Base-by-base conservation (phyloP, 2,888 invertebrate genomes). In the Aethes cnicana region DNA sequence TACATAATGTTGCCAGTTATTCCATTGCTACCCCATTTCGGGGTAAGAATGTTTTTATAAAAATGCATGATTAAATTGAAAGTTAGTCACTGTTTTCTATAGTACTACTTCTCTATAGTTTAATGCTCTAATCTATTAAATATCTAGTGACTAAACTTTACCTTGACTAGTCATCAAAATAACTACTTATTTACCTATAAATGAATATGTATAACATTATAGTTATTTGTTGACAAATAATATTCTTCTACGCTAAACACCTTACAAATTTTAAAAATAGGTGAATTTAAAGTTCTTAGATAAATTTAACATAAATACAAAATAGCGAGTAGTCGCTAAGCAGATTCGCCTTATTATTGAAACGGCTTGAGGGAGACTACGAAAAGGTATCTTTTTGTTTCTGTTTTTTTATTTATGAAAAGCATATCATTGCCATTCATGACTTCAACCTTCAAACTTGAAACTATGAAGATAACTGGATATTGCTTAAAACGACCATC, bases 191-290 rank as follows among this genome's bases (percentile, higher is more conserved):
- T 70, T 74, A 72, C 71, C 69, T 81, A 82, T 65, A 60, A 59
- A 56, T 62, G 58, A 63, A 47, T 59, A 57, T 75, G 74, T 76
- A 73, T 75, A 68, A 73, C 65, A 69, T 61, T 72, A 73, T 77
- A 80, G 72, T 70, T 78, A 84, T 81, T 80, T 82, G 77, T 84
- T 83, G 81, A 77, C 68, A 77, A 80, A 67, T 46, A 83, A 74
- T 88, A 87, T 88, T 88, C 88, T 88, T 88, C 88, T 87, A 88
- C 78, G 83, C 84, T 87, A 84, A 79, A 80, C 77, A 78, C 74
- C 74, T 82, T 76, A 84, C 77, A 81, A 84, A 77, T 80, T 82
- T 81, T 78, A 76, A 63, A 81, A 78, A 64, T 71, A 66, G 64
- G 75, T 66, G 62, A 63, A 66, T 72, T 74, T 68, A 78, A 81